Percentiles rank a stretch among this genome's conserved stretches.
Conservation (phyloP, 2,113 vertebrate species). For the Diadophis punctatus region DNA sequence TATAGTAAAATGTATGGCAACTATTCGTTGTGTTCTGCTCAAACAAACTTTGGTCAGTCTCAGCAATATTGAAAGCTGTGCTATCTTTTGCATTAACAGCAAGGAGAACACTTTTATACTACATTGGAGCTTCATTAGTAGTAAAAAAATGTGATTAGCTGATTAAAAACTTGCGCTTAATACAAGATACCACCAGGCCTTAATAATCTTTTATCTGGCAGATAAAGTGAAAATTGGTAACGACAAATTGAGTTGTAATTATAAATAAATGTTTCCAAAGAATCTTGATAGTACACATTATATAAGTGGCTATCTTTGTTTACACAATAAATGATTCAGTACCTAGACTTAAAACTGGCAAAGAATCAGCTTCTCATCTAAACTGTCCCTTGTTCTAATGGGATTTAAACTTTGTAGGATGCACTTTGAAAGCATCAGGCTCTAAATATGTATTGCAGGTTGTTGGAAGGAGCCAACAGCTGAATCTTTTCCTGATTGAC, state of each 20-base stretch:
- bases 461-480: neutral
- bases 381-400: neutral
- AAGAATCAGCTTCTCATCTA: neutral
- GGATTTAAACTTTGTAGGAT: neutral
- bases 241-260: neutral
- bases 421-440: neutral
- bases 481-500: neutral
- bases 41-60: neutral
- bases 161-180: neutral
- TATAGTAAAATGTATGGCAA: neutral
- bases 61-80: neutral
- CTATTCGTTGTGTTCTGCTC: neutral
- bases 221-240: neutral
- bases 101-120: neutral
- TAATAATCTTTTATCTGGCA: neutral
- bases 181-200: too few species aligned
- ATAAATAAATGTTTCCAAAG: neutral
- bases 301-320: neutral
- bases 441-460: neutral
- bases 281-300: neutral
- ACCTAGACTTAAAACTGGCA: neutral
- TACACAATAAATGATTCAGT: neutral
- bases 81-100: neutral
- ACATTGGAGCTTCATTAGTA: neutral
- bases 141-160: neutral